phyloP scores from a whole-genome alignment of 2,888 invertebrate genomes.

The Carabus problematicus region DNA sequence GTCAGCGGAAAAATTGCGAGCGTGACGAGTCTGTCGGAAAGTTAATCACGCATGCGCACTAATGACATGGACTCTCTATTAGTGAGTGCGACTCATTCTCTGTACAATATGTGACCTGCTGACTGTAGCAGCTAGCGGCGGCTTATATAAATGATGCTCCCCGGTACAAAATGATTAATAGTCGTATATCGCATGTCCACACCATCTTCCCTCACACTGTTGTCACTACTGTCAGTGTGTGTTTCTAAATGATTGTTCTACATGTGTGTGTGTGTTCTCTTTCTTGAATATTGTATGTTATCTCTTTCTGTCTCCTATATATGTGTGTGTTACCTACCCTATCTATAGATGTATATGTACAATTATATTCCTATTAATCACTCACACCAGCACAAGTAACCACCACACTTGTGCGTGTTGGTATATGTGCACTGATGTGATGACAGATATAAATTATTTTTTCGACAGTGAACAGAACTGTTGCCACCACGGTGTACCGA shows the following conservation, averaged over 20 bases:
- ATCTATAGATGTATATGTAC: constrained; percentile 47
- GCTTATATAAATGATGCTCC: constrained; percentile 48
- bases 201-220: constrained; percentile 25
- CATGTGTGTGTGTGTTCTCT: too few species aligned
- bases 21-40: neutral
- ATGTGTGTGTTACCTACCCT: too few species aligned
- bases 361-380: constrained; percentile 56
- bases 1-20: too few species aligned
- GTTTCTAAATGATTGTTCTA: too few species aligned
- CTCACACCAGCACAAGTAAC: constrained; percentile 32
- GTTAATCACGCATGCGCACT: constrained; percentile 15
- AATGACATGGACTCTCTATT: constrained; percentile 3
- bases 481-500: neutral
- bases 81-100: constrained; percentile 2
- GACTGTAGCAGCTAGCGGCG: constrained; percentile 30
- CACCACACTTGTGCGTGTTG: neutral
- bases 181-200: constrained; percentile 45
- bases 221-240: too few species aligned
- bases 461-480: constrained; percentile 30
- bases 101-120: neutral
- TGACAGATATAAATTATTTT: constrained; percentile 44
- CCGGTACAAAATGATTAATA: constrained; percentile 53
- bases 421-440: neutral
- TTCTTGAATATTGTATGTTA: too few species aligned
- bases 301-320: too few species aligned